Conservation (phyloP, 1,140 invertebrate genomes). For the Zaprionus vittiger region DNA sequence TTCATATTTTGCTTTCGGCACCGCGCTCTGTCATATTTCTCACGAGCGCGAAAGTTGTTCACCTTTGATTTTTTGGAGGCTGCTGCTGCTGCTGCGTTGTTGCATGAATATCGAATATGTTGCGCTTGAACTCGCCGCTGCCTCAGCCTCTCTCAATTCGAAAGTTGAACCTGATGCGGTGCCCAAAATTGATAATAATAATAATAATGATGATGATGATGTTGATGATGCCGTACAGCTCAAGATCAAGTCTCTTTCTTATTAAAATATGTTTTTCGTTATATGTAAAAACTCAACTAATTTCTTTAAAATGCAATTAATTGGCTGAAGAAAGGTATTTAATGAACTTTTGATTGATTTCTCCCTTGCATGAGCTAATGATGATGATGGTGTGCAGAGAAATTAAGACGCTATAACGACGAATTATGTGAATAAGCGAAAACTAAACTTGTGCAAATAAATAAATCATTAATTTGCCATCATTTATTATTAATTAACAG, state of each 20-base stretch:
- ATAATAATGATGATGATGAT: constrained; percentile 43
- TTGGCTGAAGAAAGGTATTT: constrained; percentile 32
- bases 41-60: constrained; percentile 80
- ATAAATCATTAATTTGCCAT: constrained; percentile 13
- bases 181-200: constrained; percentile 14
- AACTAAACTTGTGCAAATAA: constrained; percentile 18
- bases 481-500: constrained; percentile 11
- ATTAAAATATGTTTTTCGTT: constrained; percentile 18
- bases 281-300: constrained; percentile 24
- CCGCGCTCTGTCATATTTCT: constrained; percentile 70
- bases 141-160: constrained; percentile 57
- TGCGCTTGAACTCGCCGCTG: constrained; percentile 70
- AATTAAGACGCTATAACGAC: neutral
- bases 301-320: constrained; percentile 44
- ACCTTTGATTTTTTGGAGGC: constrained; percentile 77
- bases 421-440: constrained; percentile 18
- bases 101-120: constrained; percentile 61
- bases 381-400: constrained; percentile 26
- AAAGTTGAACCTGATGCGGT: constrained; percentile 52
- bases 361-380: constrained; percentile 15
- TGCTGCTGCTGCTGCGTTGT: constrained; percentile 52
- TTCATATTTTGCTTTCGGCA: constrained; percentile 51
- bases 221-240: neutral
- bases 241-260: constrained; percentile 26
- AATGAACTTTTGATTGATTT: constrained; percentile 49